Evolutionary conservation across 2,888 invertebrate species (phyloP), one percentile per base, ranked within the genome.

Genomic region (Eristalinus aeneus): DNA sequence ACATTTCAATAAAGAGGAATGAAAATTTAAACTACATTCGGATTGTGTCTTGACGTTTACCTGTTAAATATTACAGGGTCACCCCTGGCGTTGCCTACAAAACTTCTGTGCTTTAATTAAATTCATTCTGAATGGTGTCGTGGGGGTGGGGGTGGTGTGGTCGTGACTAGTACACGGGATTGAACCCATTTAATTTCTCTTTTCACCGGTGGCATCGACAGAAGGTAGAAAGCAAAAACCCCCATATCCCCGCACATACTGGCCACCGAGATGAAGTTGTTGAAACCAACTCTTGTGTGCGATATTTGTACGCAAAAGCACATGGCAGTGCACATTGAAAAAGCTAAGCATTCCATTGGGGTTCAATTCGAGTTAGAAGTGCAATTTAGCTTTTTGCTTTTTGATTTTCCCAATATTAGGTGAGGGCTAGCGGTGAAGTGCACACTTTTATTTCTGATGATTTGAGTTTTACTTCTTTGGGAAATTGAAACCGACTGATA

Each of bases 91-190:
- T 82, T 71, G 67, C 56, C 69, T 65, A 72, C 34, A 34, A 69
- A 74, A 86, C 65, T 80, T 67, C 54, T 81, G 58, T 69, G 71
- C 71, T 86, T 86, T 86, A 86, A 86, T 86, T 86, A 82, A 86
- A 86, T 86, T 81, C 61, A n/a, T 78, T 74, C 56, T 77, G 74
- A 77, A 46, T 46, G 16, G 46, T n/a, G 27, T 27, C 27, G 27
- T 27, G 27, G 27, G 2, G 27, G 27, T 27, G 2, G 27, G n/a
- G 27, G 5, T 27, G 27, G 27, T 27, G 2, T 2, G 27, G 27
- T 27, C 5, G 46, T 46, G 46, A 6, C 46, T 46, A 6, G 46
- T 46, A 1, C 46, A 16, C n/a, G 46, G 0, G 46, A 46, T n/a
- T 46, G 5, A n/a, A 46, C 6, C n/a, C 4, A 39, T 39, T 39